These are phyloP conservation scores for Poeciliopsis turrubarensis DNA, from an alignment of 2,113 vertebrate genomes.

Conservation along the genomic window DNA sequence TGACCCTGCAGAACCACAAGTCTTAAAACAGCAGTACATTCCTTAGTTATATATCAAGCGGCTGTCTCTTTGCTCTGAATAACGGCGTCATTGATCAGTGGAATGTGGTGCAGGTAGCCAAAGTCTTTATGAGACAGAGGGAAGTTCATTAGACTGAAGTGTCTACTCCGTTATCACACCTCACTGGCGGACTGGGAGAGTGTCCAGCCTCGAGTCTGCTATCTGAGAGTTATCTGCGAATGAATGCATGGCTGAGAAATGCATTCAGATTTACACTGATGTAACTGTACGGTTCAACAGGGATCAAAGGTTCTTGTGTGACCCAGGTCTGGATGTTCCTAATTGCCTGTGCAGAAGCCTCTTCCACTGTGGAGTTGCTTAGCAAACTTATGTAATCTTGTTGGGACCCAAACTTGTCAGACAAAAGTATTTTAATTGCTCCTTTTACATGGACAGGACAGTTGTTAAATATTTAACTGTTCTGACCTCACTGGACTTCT, in stretches of 20 bases:
- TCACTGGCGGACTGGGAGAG: conserved; percentile 24
- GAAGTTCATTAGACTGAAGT: conserved; percentile 8
- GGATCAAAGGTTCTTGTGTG: conserved; percentile 38
- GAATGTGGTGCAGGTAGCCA: conserved; percentile 56
- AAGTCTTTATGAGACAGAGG: conserved; percentile 19
- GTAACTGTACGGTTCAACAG: conserved; percentile 4
- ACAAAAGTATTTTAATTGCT: not conserved
- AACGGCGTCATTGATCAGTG: conserved; percentile 51
- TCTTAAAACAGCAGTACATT: conserved; percentile 63
- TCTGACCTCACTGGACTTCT: not conserved
- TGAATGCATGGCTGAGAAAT: not conserved
- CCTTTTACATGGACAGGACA: not conserved
- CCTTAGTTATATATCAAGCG: conserved; percentile 59
- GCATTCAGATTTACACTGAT: not conserved
- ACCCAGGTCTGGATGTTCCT: conserved; percentile 27
- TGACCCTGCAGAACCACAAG: conserved; percentile 33
- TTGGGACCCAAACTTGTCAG: not conserved
- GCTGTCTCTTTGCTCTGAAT: conserved; percentile 40
- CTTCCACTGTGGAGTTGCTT: conserved; percentile 23
- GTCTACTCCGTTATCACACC: conserved; percentile 29
- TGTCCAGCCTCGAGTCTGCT: conserved; percentile 36
- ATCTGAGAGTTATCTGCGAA: conserved; percentile 21
- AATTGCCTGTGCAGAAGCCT: conserved; percentile 34
- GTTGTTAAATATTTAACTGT: not conserved
- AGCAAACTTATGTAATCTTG: conserved; percentile 43